Evolutionary conservation across 2,888 invertebrate genomes (phyloP), one percentile per base, ranked within the genome.

Genomic region (Palloptera scutellata): DNA sequence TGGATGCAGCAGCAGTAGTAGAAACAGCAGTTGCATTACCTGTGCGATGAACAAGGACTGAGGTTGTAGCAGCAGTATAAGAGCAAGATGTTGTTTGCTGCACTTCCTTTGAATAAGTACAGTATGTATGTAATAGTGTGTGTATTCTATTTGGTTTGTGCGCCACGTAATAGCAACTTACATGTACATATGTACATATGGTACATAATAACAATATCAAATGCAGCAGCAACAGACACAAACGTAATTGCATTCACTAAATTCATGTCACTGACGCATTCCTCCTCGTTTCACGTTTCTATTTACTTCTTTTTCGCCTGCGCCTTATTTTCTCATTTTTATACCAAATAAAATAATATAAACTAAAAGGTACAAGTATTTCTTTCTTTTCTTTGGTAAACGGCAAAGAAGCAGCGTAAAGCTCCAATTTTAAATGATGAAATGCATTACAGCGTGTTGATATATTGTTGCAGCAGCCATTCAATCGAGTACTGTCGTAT

Each of bases 191-290:
- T n/a, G n/a, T n/a, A n/a, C n/a, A n/a, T n/a, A n/a, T n/a, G n/a
- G n/a, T n/a, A n/a, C n/a, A 6, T 30, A 61, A 43, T 58, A 59
- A 4, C 19, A 45, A 13, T 43, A 10, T 8, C 60, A 60, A 6
- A n/a, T n/a, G n/a, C 45, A 60, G 17, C 64, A 65, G 53, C n/a
- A 67, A 51, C 40, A 61, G 41, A 66, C 61, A 59, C 72, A 64
- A 59, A 66, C 68, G 72, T 73, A 74, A 73, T 74, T 74, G 74
- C 74, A 74, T 73, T 72, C 71, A 64, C 54, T 55, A 68, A 74
- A 73, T 73, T 73, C 73, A 73, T 74, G 72, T 69, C 70, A 68
- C 54, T 68, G 55, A 58, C 67, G 65, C 67, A 65, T 61, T 11
- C 66, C 42, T 60, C n/a, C 17, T 62, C 52, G 30, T 54, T 15